These are phyloP conservation scores for Eristalis intricaria DNA, from an alignment of 2,888 invertebrate species.

Conservation along the genomic window DNA sequence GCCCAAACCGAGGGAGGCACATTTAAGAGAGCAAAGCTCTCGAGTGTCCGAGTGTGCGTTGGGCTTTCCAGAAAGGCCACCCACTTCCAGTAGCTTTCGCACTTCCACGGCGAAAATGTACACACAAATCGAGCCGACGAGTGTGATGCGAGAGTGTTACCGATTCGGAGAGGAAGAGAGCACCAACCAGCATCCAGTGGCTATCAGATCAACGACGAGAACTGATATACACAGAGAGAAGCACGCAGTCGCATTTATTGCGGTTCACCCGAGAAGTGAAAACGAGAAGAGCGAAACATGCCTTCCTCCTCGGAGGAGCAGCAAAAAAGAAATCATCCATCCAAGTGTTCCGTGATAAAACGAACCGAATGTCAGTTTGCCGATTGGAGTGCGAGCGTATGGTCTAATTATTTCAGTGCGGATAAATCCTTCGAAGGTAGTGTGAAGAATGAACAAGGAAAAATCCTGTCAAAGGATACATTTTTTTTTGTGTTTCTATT, in stretches of 20 bases:
- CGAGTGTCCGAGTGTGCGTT: neutral
- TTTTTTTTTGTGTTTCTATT: neutral
- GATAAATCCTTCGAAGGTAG: conserved; percentile 21
- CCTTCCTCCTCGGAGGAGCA: conserved; percentile 8
- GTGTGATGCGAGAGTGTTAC: neutral
- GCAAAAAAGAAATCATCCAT: neutral
- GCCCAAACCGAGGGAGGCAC: neutral
- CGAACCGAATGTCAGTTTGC: conserved; percentile 63
- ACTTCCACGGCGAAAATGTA: conserved; percentile 32
- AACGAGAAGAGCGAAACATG: conserved; percentile 12
- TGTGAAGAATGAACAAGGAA: conserved; percentile 15
- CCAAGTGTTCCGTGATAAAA: conserved; percentile 55
- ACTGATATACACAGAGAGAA: neutral
- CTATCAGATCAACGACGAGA: neutral
- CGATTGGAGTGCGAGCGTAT: conserved; percentile 69
- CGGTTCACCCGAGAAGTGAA: conserved; percentile 16
- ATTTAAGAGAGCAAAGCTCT: conserved; percentile 30
- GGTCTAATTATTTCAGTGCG: conserved; percentile 54
- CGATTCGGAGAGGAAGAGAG: neutral
- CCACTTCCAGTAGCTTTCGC: conserved; percentile 35
- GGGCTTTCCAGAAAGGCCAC: conserved; percentile 1
- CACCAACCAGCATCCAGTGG: conserved; percentile 24
- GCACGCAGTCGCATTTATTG: conserved; percentile 40
- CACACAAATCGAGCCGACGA: neutral
- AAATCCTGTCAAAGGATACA: conserved; percentile 22